phyloP scores from a whole-genome alignment of 2,888 invertebrate genomes.

The Neoscelio sp. region DNA sequence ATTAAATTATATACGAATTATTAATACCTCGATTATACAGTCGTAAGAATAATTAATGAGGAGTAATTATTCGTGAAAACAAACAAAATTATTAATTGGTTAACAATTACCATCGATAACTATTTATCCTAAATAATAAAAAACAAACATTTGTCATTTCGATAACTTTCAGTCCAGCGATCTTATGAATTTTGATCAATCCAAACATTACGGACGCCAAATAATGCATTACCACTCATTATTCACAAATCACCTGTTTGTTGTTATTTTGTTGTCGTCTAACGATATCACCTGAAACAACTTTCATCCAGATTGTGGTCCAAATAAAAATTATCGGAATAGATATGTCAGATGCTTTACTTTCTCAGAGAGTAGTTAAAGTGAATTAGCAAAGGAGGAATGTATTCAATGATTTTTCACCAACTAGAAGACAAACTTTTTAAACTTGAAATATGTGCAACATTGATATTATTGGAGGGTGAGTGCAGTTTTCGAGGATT shows the following conservation, averaged over 20 bases:
- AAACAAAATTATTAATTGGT: slow-evolving; percentile 16
- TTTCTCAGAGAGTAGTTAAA: too few relatives aligned
- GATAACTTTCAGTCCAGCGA: slow-evolving; percentile 13
- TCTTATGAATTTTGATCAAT: slow-evolving; percentile 27
- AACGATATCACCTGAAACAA: too few relatives aligned
- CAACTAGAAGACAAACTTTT: too few relatives aligned
- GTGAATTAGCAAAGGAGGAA: too few relatives aligned
- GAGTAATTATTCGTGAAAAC: slow-evolving; percentile 7
- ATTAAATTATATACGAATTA: slow-evolving; percentile 31
- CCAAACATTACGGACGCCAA: slow-evolving; percentile 25
- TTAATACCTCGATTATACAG: slow-evolving; percentile 34
- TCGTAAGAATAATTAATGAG: slow-evolving; percentile 39
- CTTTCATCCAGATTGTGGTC: too few relatives aligned
- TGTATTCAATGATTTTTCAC: too few relatives aligned
- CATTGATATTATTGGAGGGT: too few relatives aligned
- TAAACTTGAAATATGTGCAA: too few relatives aligned
- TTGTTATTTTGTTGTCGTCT: too few relatives aligned
- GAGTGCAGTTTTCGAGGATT: too few relatives aligned
- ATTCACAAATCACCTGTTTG: slow-evolving; percentile 23
- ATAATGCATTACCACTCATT: slow-evolving; percentile 22
- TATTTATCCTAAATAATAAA: slow-evolving; percentile 28
- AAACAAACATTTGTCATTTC: slow-evolving; percentile 17
- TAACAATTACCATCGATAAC: slow-evolving; percentile 21
- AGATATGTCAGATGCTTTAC: too few relatives aligned
- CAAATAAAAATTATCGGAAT: too few relatives aligned